phyloP scores from a whole-genome alignment of 2,797 vertebrate species.

The Falco novaeseelandiae region DNA sequence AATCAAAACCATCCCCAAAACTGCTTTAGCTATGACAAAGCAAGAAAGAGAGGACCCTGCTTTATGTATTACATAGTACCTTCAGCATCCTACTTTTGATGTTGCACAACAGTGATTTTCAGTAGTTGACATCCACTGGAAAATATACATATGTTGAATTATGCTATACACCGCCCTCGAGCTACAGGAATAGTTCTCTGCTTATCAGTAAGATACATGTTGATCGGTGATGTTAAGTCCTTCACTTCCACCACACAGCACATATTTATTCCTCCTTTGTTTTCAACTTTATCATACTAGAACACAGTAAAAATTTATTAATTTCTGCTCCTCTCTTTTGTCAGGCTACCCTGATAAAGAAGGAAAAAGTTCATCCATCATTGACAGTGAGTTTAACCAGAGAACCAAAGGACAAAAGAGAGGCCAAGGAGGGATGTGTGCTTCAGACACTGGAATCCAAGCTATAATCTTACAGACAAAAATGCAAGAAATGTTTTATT shows the following conservation, averaged over 20 bases:
- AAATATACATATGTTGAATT: background rate
- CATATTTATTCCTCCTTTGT: background rate
- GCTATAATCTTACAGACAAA: background rate
- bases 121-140: background rate
- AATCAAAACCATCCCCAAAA: background rate
- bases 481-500: background rate
- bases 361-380: background rate
- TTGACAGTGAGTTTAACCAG: background rate
- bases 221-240: background rate
- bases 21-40: background rate
- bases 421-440: background rate
- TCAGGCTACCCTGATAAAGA: background rate
- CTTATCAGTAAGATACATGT: background rate
- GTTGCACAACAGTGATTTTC: background rate
- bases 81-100: background rate
- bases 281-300: background rate
- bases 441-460: background rate
- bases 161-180: background rate
- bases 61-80: background rate
- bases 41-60: background rate
- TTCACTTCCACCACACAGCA: background rate
- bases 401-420: background rate
- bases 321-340: background rate
- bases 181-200: background rate
- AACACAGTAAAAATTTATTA: background rate